A percentile compares a stretch with the other conserved stretches of the same genome.
Conservation (phyloP, 2,797 vertebrate genomes). For the Peromyscus attwateri region DNA sequence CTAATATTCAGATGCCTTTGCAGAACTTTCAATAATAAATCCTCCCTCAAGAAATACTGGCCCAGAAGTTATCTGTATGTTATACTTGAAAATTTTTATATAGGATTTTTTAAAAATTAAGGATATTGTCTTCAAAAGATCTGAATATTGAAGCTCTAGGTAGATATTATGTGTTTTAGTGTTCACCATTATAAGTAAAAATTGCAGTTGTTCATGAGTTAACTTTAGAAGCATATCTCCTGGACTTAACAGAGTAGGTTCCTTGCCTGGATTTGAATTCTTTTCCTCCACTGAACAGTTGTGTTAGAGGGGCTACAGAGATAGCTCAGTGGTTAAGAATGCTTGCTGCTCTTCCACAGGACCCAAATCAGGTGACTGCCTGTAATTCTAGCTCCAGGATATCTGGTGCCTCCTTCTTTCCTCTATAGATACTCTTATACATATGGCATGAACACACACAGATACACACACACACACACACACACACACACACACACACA, state of each 20-base stretch:
- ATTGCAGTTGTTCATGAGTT: not conserved
- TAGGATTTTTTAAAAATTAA: not conserved
- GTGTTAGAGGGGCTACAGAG: not conserved
- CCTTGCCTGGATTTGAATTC: not conserved
- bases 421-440: not conserved
- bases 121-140: not conserved
- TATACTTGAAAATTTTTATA: not conserved
- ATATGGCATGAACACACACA: too few relatives aligned
- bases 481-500: not conserved
- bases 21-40: conserved; percentile 33
- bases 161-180: not conserved
- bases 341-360: not conserved
- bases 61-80: not conserved
- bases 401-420: not conserved
- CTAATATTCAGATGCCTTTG: conserved; percentile 48
- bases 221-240: not conserved
- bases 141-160: not conserved
- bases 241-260: not conserved
- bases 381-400: not conserved
- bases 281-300: not conserved
- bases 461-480: not conserved
- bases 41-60: conserved; percentile 54
- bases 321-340: too few relatives aligned
- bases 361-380: not conserved
- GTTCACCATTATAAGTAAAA: not conserved